These are phyloP conservation scores for Oligia fasciuncula DNA, from an alignment of 2,888 invertebrate genomes.

Conservation along the genomic window DNA sequence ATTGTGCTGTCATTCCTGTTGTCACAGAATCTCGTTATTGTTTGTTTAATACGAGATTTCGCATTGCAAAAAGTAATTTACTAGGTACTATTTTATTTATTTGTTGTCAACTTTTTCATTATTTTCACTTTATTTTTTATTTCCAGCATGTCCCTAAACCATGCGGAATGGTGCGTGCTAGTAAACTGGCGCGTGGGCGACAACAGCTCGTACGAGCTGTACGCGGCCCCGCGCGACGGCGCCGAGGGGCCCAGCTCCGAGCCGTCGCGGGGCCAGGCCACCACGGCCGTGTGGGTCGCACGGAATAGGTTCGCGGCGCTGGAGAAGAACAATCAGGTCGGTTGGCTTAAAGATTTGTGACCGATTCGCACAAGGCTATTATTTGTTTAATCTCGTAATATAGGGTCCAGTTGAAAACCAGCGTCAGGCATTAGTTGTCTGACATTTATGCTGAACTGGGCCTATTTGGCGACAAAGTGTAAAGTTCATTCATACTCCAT, in stretches of 20 bases:
- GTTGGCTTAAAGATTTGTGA: not conserved
- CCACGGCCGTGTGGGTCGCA: constrained; percentile 97
- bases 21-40: not conserved
- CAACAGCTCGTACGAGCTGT: constrained; percentile 98
- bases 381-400: no score
- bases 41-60: not conserved
- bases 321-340: constrained; percentile 96
- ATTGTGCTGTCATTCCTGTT: no score
- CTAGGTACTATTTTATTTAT: not conserved
- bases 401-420: not conserved
- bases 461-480: no score
- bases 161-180: constrained; percentile 98
- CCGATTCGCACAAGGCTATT: no score
- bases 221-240: constrained; percentile 95
- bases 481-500: no score
- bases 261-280: constrained; percentile 93
- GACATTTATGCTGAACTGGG: not conserved
- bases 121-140: not conserved
- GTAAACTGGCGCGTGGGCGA: constrained; percentile 95
- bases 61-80: not conserved
- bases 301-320: constrained; percentile 99
- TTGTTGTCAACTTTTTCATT: not conserved
- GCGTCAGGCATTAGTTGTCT: not conserved
- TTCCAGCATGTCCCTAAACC: constrained; percentile 97
- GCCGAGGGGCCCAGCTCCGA: constrained; percentile 89